These are phyloP conservation scores for Balaenoptera acutorostrata DNA, from an alignment of 2,113 vertebrate genomes.

Conservation along the genomic window DNA sequence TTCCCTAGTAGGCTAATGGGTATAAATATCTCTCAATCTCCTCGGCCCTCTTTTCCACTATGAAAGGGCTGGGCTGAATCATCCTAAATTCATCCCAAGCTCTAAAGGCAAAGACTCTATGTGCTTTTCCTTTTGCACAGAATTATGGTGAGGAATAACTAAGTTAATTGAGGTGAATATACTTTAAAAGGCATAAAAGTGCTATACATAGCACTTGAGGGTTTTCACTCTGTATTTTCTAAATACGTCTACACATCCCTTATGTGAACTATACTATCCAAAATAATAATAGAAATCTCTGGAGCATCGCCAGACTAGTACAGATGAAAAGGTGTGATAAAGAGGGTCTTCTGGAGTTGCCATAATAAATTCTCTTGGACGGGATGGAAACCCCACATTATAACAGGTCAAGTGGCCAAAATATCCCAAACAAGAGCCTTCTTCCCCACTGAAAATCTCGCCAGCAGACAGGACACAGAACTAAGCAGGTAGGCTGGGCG, in stretches of 20 bases:
- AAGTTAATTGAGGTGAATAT: background rate
- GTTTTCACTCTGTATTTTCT: slow-evolving; percentile 25
- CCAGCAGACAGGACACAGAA: slow-evolving; percentile 60
- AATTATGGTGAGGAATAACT: background rate
- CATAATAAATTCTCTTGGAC: background rate
- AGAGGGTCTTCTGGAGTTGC: background rate
- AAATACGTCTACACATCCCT: background rate
- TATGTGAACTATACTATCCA: background rate
- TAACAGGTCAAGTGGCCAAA: background rate
- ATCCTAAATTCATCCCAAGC: background rate
- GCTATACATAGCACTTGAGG: background rate
- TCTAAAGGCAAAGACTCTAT: background rate
- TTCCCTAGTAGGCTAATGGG: background rate
- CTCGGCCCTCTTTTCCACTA: background rate
- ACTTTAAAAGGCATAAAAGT: slow-evolving; percentile 10
- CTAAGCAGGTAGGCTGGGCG: slow-evolving; percentile 74
- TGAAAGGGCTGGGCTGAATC: background rate
- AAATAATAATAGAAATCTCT: background rate
- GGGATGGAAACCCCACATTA: background rate
- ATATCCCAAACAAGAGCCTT: background rate
- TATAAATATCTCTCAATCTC: background rate
- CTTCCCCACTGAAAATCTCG: background rate
- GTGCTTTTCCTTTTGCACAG: background rate
- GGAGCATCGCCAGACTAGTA: background rate
- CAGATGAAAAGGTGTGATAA: slow-evolving; percentile 2